Evolutionary conservation across 2,797 vertebrate species (phyloP).

Genomic region (Onychomys leucogaster): DNA sequence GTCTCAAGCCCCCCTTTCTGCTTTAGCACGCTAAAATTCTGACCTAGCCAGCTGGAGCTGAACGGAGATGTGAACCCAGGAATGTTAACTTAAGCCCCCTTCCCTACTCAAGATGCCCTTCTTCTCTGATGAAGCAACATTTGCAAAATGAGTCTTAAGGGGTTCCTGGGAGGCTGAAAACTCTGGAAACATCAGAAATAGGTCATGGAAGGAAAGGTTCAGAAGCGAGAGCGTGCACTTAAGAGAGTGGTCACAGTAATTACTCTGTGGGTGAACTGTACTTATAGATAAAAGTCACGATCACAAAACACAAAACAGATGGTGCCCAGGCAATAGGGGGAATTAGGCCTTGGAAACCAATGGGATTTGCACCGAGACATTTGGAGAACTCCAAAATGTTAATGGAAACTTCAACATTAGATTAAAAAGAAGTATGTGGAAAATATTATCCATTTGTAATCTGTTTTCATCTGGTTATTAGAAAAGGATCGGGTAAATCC

Average conservation of each 20-base stretch:
- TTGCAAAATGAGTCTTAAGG: constrained; percentile 70
- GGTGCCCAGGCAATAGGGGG: constrained; percentile 48
- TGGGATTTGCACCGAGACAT: constrained; percentile 68
- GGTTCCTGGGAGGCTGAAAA: constrained; percentile 58
- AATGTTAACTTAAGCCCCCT: constrained; percentile 55
- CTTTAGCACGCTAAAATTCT: constrained; percentile 42
- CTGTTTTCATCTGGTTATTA: constrained; percentile 68
- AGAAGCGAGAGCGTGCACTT: constrained; percentile 60
- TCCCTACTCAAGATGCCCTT: constrained; percentile 56
- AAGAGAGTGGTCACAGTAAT: constrained; percentile 73
- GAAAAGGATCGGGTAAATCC: constrained; percentile 52
- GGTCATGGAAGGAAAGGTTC: constrained; percentile 61
- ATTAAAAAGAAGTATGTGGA: constrained; percentile 66
- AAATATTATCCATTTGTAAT: constrained; percentile 71
- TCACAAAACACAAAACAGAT: constrained; percentile 79
- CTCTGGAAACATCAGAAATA: constrained; percentile 66
- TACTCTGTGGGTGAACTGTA: constrained; percentile 73
- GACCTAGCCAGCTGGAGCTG: not conserved
- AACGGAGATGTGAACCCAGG: constrained; percentile 24
- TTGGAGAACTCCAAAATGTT: constrained; percentile 70
- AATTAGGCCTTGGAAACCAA: constrained; percentile 63
- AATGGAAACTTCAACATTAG: constrained; percentile 72
- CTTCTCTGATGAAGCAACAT: constrained; percentile 72
- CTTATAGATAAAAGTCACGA: constrained; percentile 76
- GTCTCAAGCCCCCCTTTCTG: constrained; percentile 43